Evolutionary conservation across 2,113 vertebrate species (phyloP), one percentile per base, ranked within the genome.

Genomic region (Dinomys branickii): DNA sequence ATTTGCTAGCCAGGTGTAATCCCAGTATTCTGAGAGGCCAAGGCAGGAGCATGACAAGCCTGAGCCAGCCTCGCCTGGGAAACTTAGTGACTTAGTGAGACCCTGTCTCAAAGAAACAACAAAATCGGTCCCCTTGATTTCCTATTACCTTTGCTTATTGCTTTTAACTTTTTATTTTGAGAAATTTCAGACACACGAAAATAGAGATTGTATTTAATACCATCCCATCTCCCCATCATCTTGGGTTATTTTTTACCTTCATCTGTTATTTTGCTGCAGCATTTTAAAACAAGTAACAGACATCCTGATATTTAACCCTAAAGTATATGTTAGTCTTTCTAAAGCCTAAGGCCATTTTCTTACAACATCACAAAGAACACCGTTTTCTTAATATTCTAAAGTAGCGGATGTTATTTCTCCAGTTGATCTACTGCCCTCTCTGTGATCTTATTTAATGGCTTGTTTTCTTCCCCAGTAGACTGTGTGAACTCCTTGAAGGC

Each of bases 211-310:
- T 56, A 69, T 88, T 81, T 80, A 73, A 80, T 80, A 16, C 61
- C 63, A 38, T 47, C 5, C 11, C 12, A 50, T 78, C 26, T 88
- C 33, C 7, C 38, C 2, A 24, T 63, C 24, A 30, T 13, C 35
- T 89, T 75, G 14, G 65, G 82, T 88, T 85, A 54, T 58, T 54
- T 81, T 94, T 81, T 96, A 65, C 69, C 28, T 94, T 77, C 56
- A 50, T 17, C 12, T 84, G 3, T 56, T 90, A 67, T 54, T 96
- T 95, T 96, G 54, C 38, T 17, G 17, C 78, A 96, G 10, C 61
- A 26, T 95, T 96, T 91, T 83, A 26, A 78, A 96, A 78, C 50
- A 87, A 75, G 80, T 61, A 50, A 9, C 17, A n/a, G 91, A 81
- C 17, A 61, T 59, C 44, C 16, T 67, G 58, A 58, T 56, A n/a